Evolutionary conservation across 2,113 vertebrate genomes (phyloP), one percentile per base, ranked within the genome.

Genomic region (Mustela lutreola): DNA sequence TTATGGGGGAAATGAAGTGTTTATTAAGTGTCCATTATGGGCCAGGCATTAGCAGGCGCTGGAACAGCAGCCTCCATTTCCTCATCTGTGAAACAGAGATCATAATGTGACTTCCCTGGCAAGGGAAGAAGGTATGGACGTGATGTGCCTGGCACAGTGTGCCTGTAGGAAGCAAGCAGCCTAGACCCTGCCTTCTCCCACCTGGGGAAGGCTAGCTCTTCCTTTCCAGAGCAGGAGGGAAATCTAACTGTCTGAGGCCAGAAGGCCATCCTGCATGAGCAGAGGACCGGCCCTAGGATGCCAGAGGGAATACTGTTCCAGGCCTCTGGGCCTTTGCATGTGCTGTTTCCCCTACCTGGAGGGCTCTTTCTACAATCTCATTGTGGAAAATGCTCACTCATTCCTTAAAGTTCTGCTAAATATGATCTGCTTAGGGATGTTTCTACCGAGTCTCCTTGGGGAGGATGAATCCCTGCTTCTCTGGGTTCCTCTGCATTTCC

Each of bases 301-400:
- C 36, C 33, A 42, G 21, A 70, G 42, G 26, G 19, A 26, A 28
- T 2, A 5, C 39, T 9, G 9, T 39, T 18, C 6, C 24, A 28
- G 84, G 26, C 73, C 63, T 39, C 56, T 0, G 83, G 45, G 39
- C 80, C 75, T 76, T 94, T 73, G 93, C 24, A 53, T 3, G 0
- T 67, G 48, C 73, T 45, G 10, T 16, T 16, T 16, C 53, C 63
- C 26, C 87, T 21, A 22, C 39, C 42, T 33, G 42, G 31, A 76
- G 36, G 5, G 82, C 48, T 31, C 45, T 75, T 95, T 58, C 80
- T 19, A 28, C 31, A 14, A 11, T 4, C 36, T 87, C 26, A 15
- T 24, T 78, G 62, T 75, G 95, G 67, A 92, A 86, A 94, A 83
- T 19, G 73, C 91, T 75, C 76, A 14, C 81, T 96, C 89, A 75